These are phyloP conservation scores for Herpetotheres cachinnans DNA, from an alignment of 2,113 vertebrate species.

Conservation along the genomic window DNA sequence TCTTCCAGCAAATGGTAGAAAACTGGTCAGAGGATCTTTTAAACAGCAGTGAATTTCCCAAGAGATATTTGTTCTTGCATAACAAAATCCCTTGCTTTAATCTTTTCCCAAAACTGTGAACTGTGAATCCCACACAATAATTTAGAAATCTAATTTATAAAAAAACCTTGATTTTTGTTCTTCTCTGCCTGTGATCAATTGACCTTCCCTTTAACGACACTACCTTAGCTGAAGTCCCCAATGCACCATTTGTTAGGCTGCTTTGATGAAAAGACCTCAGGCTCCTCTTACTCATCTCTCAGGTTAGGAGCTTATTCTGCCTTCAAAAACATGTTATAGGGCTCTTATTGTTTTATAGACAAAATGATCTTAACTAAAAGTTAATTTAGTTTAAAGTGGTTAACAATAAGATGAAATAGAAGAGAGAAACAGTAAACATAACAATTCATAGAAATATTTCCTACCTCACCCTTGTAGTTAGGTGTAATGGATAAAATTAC, in stretches of 20 bases:
- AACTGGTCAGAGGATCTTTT: background rate
- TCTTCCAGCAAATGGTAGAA: background rate
- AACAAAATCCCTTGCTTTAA: background rate
- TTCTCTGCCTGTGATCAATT: background rate
- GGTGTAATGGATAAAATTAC: background rate
- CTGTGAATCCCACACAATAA: background rate
- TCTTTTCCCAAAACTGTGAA: background rate
- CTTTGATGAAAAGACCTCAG: conserved; percentile 24
- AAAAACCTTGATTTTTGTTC: background rate
- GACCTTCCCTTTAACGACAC: background rate
- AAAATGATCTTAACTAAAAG: background rate
- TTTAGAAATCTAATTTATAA: background rate
- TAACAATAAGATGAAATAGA: background rate
- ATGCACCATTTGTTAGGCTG: background rate
- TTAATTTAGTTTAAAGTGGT: background rate
- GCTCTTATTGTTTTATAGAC: background rate
- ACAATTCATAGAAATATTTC: background rate
- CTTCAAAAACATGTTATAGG: background rate
- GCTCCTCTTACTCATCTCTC: background rate
- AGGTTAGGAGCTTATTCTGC: background rate
- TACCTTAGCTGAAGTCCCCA: background rate
- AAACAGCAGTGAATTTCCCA: background rate
- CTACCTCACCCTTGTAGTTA: background rate
- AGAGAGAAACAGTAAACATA: background rate
- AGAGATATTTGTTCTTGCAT: background rate